Base-by-base conservation (phyloP, 2,797 vertebrate species). In the Sebastiscus tertius region DNA sequence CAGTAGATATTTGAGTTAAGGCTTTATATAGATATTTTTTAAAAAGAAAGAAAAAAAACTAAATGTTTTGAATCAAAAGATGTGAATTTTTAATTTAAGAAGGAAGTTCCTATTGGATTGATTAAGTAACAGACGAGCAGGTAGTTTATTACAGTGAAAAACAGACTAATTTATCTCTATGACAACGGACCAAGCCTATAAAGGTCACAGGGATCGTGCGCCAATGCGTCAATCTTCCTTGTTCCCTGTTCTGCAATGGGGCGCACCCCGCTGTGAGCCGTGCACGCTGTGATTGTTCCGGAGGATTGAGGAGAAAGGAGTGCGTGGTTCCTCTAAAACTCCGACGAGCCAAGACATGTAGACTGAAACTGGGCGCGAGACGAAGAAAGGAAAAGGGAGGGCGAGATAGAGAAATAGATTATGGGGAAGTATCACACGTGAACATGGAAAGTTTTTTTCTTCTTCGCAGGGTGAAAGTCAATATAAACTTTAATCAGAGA, bases 291-390 rank as follows among this genome's bases (percentile, higher is more conserved):
- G 82, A 90, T 89, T 92, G 89, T 90, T 94, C 79, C 22, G n/a
- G 72, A 83, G 72, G 64, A 68, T 46, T 92, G 80, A 88, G 75
- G 83, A 92, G 89, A 92, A 93, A 91, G 88, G 87, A 90, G 88
- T 85, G 92, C 69, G 79, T 83, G 80, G 71, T 92, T 93, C 88
- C 81, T 87, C 85, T 89, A 85, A 92, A 60, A 81, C 88, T 59
- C 63, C 0, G 63, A 88, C 96, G 77, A 93, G 95, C 86, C 22
- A 4, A 71, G 92, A 94, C 96, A 86, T 70, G 95, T 93, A 94
- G 94, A 96, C 82, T 94, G 96, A 96, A 95, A 96, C 95, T 96
- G 93, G 92, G 91, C 55, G 89, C 79, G 82, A 91, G 90, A 24
- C 27, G 52, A 82, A 89, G 88, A 91, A 92, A 93, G 86, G 86